Evolutionary conservation across 2,888 invertebrate species (phyloP).

Genomic region (Drosophila anomalipes): DNA sequence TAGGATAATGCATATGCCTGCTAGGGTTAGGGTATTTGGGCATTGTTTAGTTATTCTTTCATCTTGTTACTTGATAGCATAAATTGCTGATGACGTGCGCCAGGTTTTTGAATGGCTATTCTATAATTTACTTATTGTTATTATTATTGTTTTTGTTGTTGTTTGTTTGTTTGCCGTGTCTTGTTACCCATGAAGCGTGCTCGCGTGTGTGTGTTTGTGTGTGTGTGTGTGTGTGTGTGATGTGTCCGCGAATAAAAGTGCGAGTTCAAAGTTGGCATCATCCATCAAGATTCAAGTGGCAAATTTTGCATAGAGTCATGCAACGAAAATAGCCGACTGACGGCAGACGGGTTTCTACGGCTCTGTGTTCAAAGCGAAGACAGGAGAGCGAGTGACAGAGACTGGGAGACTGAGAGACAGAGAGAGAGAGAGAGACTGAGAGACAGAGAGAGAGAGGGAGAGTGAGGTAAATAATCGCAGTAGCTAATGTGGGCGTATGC

Average conservation of each 20-base stretch:
- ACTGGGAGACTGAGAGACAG: neutral
- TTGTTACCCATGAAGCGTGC: constrained; percentile 16
- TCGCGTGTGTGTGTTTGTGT: neutral
- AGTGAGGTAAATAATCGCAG: neutral
- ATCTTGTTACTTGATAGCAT: constrained; percentile 61
- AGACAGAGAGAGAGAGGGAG: neutral
- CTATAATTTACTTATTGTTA: constrained; percentile 22
- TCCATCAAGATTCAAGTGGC: constrained; percentile 35
- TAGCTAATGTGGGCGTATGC: constrained; percentile 37
- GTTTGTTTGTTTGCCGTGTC: constrained; percentile 5
- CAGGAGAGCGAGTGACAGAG: neutral
- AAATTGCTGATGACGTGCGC: constrained; percentile 68
- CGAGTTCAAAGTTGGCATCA: constrained; percentile 60
- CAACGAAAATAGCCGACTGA: constrained; percentile 49
- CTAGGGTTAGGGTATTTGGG: neutral
- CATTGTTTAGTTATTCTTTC: neutral
- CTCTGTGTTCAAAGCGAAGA: constrained; percentile 7
- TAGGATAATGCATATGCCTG: neutral
- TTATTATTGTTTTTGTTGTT: neutral
- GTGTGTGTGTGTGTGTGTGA: constrained; percentile 6
- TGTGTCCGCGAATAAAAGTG: constrained; percentile 31
- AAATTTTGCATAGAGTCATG: constrained; percentile 55
- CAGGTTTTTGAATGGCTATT: constrained; percentile 31
- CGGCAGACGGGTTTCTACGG: constrained; percentile 39
- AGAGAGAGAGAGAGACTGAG: neutral